Evolutionary conservation across 2,888 invertebrate genomes (phyloP), one percentile per base, ranked within the genome.

Genomic region (Megamerina dolium): DNA sequence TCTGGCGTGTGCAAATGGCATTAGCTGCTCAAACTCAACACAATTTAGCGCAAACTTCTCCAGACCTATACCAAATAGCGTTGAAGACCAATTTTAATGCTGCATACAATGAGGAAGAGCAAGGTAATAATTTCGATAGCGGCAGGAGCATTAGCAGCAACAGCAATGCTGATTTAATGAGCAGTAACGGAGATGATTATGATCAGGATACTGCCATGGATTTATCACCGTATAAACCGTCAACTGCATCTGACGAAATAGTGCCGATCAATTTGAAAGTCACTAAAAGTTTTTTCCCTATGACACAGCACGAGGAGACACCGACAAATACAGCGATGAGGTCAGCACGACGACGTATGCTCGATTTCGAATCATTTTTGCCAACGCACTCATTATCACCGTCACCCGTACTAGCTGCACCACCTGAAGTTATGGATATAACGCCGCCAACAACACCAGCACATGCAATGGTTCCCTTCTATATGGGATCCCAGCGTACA

Each of bases 281-380:
- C 29, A n/a, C n/a, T n/a, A n/a, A n/a, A n/a, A n/a, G n/a, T n/a
- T n/a, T n/a, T n/a, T n/a, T n/a, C n/a, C n/a, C n/a, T n/a, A n/a
- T n/a, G n/a, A n/a, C n/a, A n/a, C 47, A 57, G n/a, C 60, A 61
- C 3, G 59, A 62, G 2, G 64, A 65, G 3, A 68, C 68, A 3
- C 66, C 71, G 2, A 40, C 61, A 21, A 59, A 60, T 38, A 59
- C 57, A 47, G 57, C 54, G 41, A 53, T 58, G 23, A 54, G 50
- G 18, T 70, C 31, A 64, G 51, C 58, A 1, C 56, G 91, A 17
- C 81, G 94, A 54, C 83, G 83, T 37, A 89, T 92, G 0, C 83
- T 83, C 57, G 90, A 89, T 58, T 71, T 93, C 40, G 88, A 91
- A 51, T 76, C 59, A 2, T 45, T 58, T 21, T 33, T 62, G 27